Evolutionary conservation across 37 sponge, comb jelly and placozoan species (phyloP).

Genomic region (Beroe ovata): DNA sequence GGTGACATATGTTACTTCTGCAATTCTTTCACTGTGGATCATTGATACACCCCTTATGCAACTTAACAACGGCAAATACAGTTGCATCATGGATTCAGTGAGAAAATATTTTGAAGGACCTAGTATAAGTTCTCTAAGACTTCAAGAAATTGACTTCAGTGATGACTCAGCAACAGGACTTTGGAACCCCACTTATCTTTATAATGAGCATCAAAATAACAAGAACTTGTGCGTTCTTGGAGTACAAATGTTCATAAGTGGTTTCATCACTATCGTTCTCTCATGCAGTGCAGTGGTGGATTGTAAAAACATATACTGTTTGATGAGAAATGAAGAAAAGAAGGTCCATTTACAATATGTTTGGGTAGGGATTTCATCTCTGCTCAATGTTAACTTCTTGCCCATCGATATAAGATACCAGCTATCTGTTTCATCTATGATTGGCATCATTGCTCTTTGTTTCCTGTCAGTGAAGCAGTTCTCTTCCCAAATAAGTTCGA

Average conservation of each 20-base stretch:
- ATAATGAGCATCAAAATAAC: constrained; percentile 1
- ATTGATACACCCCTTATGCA: constrained; percentile 29
- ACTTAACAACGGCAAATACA: constrained; percentile 39
- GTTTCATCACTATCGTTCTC: neutral
- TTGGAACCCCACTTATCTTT: constrained; percentile 38
- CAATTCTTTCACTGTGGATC: constrained; percentile 8
- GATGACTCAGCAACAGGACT: neutral
- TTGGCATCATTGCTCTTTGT: neutral
- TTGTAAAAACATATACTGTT: too few relatives aligned
- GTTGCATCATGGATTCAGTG: constrained; percentile 2
- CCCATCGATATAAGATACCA: constrained; percentile 7
- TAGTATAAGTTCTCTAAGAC: neutral
- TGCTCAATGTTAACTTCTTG: neutral
- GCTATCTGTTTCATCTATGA: neutral
- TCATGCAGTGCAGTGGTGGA: neutral
- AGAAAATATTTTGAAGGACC: neutral
- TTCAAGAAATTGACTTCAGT: constrained; percentile 61
- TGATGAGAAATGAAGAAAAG: too few relatives aligned
- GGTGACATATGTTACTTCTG: neutral
- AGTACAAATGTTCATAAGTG: neutral
- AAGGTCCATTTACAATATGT: too few relatives aligned
- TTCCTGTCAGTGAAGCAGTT: neutral
- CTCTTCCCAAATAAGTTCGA: neutral
- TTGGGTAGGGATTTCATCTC: too few relatives aligned
- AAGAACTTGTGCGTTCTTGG: neutral